These are phyloP conservation scores for Baccha elongata DNA, from an alignment of 2,888 invertebrate genomes.

Conservation along the genomic window DNA sequence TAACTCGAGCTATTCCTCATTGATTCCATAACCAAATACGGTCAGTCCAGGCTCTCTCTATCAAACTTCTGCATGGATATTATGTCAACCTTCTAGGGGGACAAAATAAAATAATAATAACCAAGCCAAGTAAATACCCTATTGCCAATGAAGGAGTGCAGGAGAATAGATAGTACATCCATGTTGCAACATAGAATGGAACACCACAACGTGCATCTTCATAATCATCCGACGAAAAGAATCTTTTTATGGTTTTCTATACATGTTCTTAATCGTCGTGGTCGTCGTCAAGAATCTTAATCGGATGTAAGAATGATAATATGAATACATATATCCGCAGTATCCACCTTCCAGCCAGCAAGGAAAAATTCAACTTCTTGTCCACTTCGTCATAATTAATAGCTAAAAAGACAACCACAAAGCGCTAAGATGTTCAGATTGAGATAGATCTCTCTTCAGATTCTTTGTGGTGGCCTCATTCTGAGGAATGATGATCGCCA, in stretches of 20 bases:
- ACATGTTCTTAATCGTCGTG: neutral
- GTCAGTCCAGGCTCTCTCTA: slow-evolving; percentile 6
- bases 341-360: neutral
- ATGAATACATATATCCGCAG: slow-evolving; percentile 12
- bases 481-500: slow-evolving; percentile 26
- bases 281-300: slow-evolving; percentile 41
- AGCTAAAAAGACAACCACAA: slow-evolving; percentile 55
- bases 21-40: slow-evolving; percentile 55
- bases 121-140: neutral
- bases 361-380: slow-evolving; percentile 29
- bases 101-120: neutral
- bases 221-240: slow-evolving; percentile 36
- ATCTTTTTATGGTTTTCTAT: slow-evolving; percentile 30
- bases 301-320: slow-evolving; percentile 47
- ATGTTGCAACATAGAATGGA: slow-evolving; percentile 11
- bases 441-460: slow-evolving; percentile 34
- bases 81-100: neutral
- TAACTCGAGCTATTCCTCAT: slow-evolving; percentile 66
- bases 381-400: slow-evolving; percentile 55
- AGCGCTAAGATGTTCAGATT: slow-evolving; percentile 50
- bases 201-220: slow-evolving; percentile 53
- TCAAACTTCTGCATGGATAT: too few species aligned
- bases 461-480: slow-evolving; percentile 50
- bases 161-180: slow-evolving; percentile 21
- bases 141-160: neutral